These are phyloP conservation scores for Caenorhabditis inopinata DNA, from an alignment of 1,140 invertebrate genomes.

Conservation along the genomic window DNA sequence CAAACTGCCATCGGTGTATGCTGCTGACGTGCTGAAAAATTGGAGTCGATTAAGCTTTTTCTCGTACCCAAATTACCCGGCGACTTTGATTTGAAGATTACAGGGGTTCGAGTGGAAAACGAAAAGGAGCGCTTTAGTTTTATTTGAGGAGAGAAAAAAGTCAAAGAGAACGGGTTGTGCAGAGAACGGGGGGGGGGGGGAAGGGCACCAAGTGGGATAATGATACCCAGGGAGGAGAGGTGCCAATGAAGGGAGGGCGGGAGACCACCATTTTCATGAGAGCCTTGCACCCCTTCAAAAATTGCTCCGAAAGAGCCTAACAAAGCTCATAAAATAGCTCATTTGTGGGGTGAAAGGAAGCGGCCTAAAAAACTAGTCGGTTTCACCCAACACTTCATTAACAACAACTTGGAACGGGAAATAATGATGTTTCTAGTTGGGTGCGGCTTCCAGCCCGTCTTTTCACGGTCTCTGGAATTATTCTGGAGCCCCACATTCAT, in stretches of 20 bases:
- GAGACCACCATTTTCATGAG: too few species aligned
- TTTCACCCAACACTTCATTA: too few species aligned
- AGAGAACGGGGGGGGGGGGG: background rate
- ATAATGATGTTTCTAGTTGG: too few species aligned
- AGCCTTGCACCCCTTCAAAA: background rate
- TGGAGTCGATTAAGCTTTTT: conserved; percentile 2
- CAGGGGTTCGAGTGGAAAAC: background rate
- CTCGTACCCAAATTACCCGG: background rate
- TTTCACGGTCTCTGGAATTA: too few species aligned
- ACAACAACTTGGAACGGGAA: too few species aligned
- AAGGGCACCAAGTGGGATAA: background rate
- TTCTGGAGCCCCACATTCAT: too few species aligned
- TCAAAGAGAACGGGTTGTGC: background rate
- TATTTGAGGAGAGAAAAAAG: too few species aligned
- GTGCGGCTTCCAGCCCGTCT: too few species aligned
- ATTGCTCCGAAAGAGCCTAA: background rate
- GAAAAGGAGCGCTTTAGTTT: too few species aligned
- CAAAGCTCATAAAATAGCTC: conserved; percentile 28
- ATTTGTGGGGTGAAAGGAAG: background rate
- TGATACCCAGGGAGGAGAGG: background rate
- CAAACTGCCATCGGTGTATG: conserved; percentile 46
- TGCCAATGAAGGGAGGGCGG: too few species aligned
- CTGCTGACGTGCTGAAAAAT: conserved; percentile 16
- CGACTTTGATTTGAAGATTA: conserved; percentile 21
- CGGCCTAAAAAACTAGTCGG: too few species aligned